Evolutionary conservation across 2,113 vertebrate genomes (phyloP), one percentile per base, ranked within the genome.

Genomic region (Pseudorasbora parva): DNA sequence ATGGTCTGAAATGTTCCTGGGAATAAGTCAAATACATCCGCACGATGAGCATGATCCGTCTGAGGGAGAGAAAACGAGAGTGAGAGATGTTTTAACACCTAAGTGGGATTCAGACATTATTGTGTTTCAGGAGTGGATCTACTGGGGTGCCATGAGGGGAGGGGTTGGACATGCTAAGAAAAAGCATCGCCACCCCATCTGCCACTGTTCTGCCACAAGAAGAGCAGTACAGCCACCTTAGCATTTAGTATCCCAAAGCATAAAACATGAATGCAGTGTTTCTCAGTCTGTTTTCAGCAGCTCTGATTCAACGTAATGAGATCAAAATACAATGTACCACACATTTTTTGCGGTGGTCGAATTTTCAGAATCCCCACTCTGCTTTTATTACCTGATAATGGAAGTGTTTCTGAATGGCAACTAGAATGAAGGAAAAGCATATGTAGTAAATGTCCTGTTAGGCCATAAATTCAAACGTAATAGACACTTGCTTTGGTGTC

Each of bases 1-100:
- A 97, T 87, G 0, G 97, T 97, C 89, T 97, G 96, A 91, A 98
- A 98, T 0, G 95, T 97, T 86, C 96, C 97, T 1, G 98, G 97
- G 82, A 98, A 97, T 80, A 99, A 95, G 82, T 98, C 96, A 4
- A 95, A 97, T 1, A 99, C 97, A 0, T 98, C 98, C 68, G 94
- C 96, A 85, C 96, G 93, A 88, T 98, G 96, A 78, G 93, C 90
- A 12, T 60, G n/a, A 72, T 85, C 80, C 15, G 0, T 85, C 86
- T 87, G 83, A 66, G 2, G 69, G 10, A 74, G 25, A 12, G 51
- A 27, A 11, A 27, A 17, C 14, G 1, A 69, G 71, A 68, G 30
- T 19, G n/a, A 59, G 21, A 68, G 30, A 23, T 3, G 21, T 12
- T 71, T 71, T 14, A 19, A 41, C 64, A 68, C 30, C 9, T 3